Percentiles rank a stretch among this genome's conserved stretches.
Evolutionary conservation across 2,113 vertebrate species (phyloP).

Genomic region (Sitta europaea): DNA sequence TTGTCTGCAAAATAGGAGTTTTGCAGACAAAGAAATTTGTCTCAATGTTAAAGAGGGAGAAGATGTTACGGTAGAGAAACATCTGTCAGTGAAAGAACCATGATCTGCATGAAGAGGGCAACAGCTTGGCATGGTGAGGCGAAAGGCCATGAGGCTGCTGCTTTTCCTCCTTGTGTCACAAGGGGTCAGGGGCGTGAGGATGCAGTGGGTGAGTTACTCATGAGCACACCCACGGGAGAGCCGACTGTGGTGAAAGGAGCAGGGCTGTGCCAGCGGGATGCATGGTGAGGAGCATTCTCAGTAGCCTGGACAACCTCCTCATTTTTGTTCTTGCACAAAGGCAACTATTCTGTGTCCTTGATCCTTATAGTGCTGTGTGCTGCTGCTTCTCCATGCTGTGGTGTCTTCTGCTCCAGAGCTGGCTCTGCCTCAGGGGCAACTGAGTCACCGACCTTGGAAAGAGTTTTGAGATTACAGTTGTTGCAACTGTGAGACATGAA

Average conservation of each 20-base stretch:
- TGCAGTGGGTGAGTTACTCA: not conserved
- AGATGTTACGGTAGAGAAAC: not conserved
- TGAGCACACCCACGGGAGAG: rapidly evolving
- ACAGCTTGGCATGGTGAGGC: not conserved
- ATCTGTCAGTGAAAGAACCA: not conserved
- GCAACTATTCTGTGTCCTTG: rapidly evolving
- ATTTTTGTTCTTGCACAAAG: not conserved
- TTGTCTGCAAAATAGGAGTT: not conserved
- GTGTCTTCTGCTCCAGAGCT: not conserved
- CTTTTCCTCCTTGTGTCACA: not conserved
- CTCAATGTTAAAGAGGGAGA: not conserved
- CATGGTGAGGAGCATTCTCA: not conserved
- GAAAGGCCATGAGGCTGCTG: not conserved
- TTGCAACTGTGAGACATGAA: not conserved
- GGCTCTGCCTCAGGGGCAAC: not conserved
- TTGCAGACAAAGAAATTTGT: not conserved
- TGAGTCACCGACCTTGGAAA: not conserved
- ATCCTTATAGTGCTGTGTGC: rapidly evolving
- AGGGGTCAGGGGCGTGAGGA: not conserved
- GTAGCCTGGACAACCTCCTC: not conserved
- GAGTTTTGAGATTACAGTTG: not conserved
- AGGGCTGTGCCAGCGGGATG: rapidly evolving
- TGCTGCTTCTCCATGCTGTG: not conserved
- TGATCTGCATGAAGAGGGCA: not conserved
- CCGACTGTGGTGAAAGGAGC: rapidly evolving